Evolutionary conservation across 2,797 vertebrate species (phyloP), one percentile per base, ranked within the genome.

Genomic region (Tenualosa thibaudeaui): DNA sequence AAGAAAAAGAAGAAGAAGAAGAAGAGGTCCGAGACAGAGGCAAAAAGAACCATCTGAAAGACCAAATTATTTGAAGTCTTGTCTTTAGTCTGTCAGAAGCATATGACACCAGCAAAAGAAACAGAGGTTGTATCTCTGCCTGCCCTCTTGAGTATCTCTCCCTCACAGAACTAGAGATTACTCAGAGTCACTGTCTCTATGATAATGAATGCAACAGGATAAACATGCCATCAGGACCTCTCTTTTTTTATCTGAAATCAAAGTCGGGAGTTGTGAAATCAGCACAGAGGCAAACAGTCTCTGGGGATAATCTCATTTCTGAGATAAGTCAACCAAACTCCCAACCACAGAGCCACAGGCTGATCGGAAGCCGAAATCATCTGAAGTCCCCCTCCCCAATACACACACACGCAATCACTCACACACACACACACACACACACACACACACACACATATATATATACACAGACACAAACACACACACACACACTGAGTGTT

Each of bases 391-490:
- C 31, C 31, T 31, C 31, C 31, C 31, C 31, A 31, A 31, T 31
- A 31, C 31, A 31, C 31, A 31, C 31, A 31, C 31, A 31, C 31
- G 31, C 31, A 31, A 31, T 31, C 31, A 31, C 1, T 56, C 15
- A 56, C 15, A 56, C 8, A 83, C 83, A 83, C 83, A 54, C 84
- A 86, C 15, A 56, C 15, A 56, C 8, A 83, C 83, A 83, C 83
- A 54, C 84, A 86, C 83, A 62, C 26, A 81, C 78, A 17, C 83
- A 81, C 88, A 86, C 83, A 26, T 10, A 65, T 24, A 65, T 7
- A 89, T 84, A 87, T 56, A 78, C 84, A 62, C 60, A 62, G n/a
- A 62, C 0, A 62, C 60, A n/a, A n/a, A 62, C 60, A 62, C n/a
- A 62, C 19, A 62, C 60, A 62, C 60, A 62, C 60, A 62, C 60